Evolutionary conservation across 2,113 vertebrate genomes (phyloP).

Genomic region (Sarotherodon lohbergeri): DNA sequence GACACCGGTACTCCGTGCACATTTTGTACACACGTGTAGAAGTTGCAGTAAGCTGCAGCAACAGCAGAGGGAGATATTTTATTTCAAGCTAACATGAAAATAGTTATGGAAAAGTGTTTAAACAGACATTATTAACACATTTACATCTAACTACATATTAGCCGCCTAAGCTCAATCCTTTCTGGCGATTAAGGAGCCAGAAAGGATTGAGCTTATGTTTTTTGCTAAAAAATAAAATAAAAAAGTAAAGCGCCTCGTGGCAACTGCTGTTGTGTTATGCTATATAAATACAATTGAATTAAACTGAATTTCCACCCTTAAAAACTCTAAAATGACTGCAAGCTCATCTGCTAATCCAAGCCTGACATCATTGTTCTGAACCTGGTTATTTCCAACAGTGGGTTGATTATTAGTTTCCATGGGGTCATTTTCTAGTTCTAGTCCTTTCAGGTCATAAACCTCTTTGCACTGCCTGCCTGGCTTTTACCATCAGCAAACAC

Average conservation of each 20-base stretch:
- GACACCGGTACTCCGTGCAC: background rate
- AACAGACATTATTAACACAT: fast-evolving
- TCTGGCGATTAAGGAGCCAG: background rate
- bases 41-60: background rate
- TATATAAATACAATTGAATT: fast-evolving
- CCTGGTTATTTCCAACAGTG: background rate
- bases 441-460: background rate
- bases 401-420: background rate
- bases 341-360: fast-evolving
- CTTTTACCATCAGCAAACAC: background rate
- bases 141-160: background rate
- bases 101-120: background rate
- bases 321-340: background rate
- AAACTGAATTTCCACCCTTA: fast-evolving
- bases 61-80: background rate
- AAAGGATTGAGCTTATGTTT: fast-evolving
- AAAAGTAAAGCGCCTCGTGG: fast-evolving
- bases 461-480: background rate
- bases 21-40: fast-evolving
- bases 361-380: background rate
- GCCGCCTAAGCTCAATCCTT: background rate
- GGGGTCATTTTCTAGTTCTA: background rate
- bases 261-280: background rate
- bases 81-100: background rate
- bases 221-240: background rate